Percentiles rank a stretch among this genome's conserved stretches.
These are phyloP conservation scores for Arion vulgaris DNA, from an alignment of 1,140 invertebrate species.

Conservation along the genomic window DNA sequence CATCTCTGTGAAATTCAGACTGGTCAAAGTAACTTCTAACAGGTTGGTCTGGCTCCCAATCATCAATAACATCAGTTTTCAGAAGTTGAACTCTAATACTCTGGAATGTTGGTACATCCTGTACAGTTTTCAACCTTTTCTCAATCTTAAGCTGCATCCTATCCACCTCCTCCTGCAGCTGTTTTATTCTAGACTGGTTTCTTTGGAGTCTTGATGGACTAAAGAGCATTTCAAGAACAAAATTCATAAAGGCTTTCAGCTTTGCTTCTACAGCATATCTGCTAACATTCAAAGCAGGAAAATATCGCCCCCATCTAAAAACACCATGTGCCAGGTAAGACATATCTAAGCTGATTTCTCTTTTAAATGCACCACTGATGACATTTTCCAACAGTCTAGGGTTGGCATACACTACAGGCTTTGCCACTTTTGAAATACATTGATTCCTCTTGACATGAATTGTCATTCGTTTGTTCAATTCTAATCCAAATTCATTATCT, in stretches of 20 bases:
- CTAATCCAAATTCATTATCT: neutral
- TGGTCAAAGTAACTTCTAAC: neutral
- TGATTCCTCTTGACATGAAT: slow-evolving; percentile 5
- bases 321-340: slow-evolving; percentile 17
- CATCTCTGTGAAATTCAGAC: neutral
- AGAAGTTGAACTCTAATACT: slow-evolving; percentile 7
- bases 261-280: slow-evolving; percentile 27
- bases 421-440: slow-evolving; percentile 12
- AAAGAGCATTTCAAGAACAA: slow-evolving; percentile 1
- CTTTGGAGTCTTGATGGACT: neutral
- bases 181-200: neutral
- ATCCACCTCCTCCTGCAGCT: slow-evolving; percentile 12
- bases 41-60: slow-evolving; percentile 12
- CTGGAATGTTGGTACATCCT: slow-evolving; percentile 27
- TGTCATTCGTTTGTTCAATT: neutral
- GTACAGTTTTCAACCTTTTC: neutral
- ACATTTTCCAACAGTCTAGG: slow-evolving; percentile 31
- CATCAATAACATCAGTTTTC: neutral
- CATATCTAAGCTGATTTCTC: neutral
- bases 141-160: slow-evolving; percentile 19
- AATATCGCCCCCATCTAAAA: slow-evolving; percentile 27
- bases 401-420: slow-evolving; percentile 17
- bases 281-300: neutral
- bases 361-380: slow-evolving; percentile 21
- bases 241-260: slow-evolving; percentile 14